Percentiles rank a stretch among this genome's conserved stretches.
Conservation (phyloP, 1,140 invertebrate species). For the Bombus ignitus region DNA sequence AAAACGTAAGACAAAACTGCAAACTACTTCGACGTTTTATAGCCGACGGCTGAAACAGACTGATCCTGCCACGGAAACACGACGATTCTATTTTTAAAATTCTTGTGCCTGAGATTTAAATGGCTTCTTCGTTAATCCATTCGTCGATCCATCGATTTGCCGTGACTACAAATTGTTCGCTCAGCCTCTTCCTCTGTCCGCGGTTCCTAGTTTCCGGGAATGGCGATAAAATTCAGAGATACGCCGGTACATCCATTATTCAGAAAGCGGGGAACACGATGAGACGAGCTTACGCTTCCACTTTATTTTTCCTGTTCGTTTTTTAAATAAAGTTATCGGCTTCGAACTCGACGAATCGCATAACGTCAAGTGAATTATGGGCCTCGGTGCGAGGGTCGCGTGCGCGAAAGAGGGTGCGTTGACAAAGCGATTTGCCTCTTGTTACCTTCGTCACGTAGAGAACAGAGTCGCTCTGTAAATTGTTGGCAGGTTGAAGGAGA, state of each 20-base stretch:
- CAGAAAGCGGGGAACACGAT: constrained; percentile 13
- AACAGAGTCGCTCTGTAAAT: constrained; percentile 54
- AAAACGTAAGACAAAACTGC: no score
- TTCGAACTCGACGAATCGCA: constrained; percentile 55
- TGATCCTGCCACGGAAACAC: neutral
- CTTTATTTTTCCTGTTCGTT: constrained; percentile 28
- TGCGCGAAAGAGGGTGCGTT: constrained; percentile 51
- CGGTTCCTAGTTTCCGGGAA: neutral
- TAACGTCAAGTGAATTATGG: constrained; percentile 50
- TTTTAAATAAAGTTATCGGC: constrained; percentile 65
- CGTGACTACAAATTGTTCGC: neutral
- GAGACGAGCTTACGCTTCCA: constrained; percentile 1
- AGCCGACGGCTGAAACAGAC: neutral
- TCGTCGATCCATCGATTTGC: neutral
- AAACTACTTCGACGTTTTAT: neutral
- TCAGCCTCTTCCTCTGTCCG: no score
- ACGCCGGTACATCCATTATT: constrained; percentile 38
- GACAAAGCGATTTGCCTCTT: constrained; percentile 69
- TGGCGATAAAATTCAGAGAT: constrained; percentile 25
- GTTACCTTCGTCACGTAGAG: constrained; percentile 66
- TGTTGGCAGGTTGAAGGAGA: constrained; percentile 43
- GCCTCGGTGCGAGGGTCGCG: constrained; percentile 5
- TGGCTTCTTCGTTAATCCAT: neutral
- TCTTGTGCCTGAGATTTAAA: neutral
- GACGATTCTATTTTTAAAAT: neutral